A percentile compares a stretch with the other conserved stretches of the same genome.
phyloP scores from a whole-genome alignment of 2,888 invertebrate genomes.

The Chloroclystis v-ata region DNA sequence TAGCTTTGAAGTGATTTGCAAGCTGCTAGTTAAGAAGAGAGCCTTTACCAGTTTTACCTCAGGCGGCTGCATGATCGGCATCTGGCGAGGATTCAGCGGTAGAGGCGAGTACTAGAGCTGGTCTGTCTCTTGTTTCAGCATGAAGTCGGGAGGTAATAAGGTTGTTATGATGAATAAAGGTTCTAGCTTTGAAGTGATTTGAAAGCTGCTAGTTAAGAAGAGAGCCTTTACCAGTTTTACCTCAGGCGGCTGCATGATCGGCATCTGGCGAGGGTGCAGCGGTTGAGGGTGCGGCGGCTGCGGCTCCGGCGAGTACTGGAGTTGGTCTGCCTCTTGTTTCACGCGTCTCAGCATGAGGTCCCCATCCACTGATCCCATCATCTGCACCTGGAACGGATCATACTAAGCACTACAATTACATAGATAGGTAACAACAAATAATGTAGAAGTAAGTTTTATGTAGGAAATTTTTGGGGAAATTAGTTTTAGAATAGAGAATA shows the following conservation, averaged over 20 bases:
- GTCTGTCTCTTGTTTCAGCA: slow-evolving; percentile 70
- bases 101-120: slow-evolving; percentile 77
- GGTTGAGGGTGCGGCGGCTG: slow-evolving; percentile 74
- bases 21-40: too few relatives aligned
- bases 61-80: slow-evolving; percentile 49
- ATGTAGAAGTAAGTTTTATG: background rate
- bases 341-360: slow-evolving; percentile 65
- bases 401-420: slow-evolving; percentile 21
- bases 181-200: too few relatives aligned
- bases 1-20: too few relatives aligned
- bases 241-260: slow-evolving; percentile 56
- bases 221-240: slow-evolving; percentile 36
- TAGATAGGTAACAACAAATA: slow-evolving; percentile 9
- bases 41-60: slow-evolving; percentile 4
- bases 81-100: slow-evolving; percentile 69
- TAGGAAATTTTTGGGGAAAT: slow-evolving; percentile 1
- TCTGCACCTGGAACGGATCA: slow-evolving; percentile 77
- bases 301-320: slow-evolving; percentile 77
- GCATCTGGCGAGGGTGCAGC: slow-evolving; percentile 68
- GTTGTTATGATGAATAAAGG: too few relatives aligned
- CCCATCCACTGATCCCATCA: slow-evolving; percentile 81
- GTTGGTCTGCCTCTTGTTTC: slow-evolving; percentile 68
- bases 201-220: slow-evolving; percentile 6
- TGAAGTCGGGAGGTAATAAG: too few relatives aligned
- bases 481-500: too few relatives aligned